phyloP scores from a whole-genome alignment of 2,888 invertebrate species.

The Ichneumoninae sp. region DNA sequence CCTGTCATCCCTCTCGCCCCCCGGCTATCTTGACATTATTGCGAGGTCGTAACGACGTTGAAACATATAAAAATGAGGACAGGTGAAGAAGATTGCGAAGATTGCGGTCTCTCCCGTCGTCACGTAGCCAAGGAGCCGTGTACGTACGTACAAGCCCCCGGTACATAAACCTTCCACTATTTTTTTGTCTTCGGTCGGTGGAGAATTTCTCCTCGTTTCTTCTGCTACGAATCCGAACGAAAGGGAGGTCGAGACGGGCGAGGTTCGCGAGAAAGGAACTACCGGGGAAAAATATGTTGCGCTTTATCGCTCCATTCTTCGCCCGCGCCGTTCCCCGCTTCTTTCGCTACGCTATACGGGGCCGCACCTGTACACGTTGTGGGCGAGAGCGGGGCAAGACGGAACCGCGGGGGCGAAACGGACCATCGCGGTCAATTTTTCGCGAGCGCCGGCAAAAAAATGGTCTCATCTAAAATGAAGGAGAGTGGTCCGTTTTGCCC shows the following conservation, averaged over 20 bases:
- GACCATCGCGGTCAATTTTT: no score
- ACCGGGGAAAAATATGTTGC: constrained; percentile 61
- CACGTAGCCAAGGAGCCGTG: constrained; percentile 17
- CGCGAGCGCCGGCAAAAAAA: no score
- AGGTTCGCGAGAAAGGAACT: background rate
- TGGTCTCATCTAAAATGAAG: no score
- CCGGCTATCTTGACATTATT: background rate
- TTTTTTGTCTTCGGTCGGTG: background rate
- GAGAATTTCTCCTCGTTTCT: constrained; percentile 20
- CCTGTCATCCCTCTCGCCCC: background rate
- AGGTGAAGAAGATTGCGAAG: constrained; percentile 22
- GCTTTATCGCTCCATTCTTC: constrained; percentile 66
- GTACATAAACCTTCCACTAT: constrained; percentile 1
- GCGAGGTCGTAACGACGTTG: constrained; percentile 10
- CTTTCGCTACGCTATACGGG: constrained; percentile 12
- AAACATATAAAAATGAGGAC: constrained; percentile 1
- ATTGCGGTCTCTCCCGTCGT: constrained; percentile 6
- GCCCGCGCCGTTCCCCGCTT: constrained; percentile 44
- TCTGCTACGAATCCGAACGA: constrained; percentile 7
- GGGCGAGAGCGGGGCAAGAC: no score
- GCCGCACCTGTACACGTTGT: background rate
- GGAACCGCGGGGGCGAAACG: no score
- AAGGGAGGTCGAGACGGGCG: constrained; percentile 9
- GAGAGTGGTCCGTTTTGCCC: no score
- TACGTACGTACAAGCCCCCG: background rate